Conservation (phyloP, 2,797 vertebrate species). For the Anas bahamensis region DNA sequence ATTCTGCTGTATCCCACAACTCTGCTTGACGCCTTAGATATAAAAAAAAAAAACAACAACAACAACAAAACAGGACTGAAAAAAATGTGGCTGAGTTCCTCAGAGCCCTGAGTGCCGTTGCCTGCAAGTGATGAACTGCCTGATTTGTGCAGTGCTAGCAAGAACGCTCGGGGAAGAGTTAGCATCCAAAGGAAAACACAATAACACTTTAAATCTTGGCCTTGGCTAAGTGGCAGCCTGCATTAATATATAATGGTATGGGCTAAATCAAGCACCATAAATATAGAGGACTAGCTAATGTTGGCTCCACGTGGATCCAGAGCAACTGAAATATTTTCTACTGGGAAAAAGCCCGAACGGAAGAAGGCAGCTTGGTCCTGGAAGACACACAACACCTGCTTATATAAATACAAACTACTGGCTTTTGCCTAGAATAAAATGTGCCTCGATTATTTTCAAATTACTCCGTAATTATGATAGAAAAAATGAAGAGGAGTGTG, state of each 20-base stretch:
- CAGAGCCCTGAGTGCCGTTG: not conserved
- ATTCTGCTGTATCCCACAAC: not conserved
- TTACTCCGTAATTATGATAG: not conserved
- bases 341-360: not conserved
- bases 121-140: not conserved
- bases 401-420: not conserved
- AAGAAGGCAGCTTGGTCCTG: not conserved
- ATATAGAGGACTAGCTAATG: not conserved
- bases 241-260: not conserved
- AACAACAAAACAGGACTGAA: not conserved
- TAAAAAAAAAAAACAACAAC: no score
- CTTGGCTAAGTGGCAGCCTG: not conserved
- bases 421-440: not conserved
- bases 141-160: not conserved
- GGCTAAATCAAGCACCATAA: not conserved
- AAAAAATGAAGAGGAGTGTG: not conserved
- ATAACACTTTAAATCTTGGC: not conserved
- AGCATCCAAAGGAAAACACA: not conserved
- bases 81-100: not conserved
- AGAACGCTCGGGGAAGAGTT: not conserved
- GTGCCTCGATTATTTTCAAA: not conserved
- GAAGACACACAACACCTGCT: not conserved
- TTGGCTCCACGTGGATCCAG: rapidly evolving
- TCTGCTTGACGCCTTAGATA: not conserved
- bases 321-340: not conserved